Evolutionary conservation across 2,888 invertebrate genomes (phyloP).

Genomic region (Lithophane leautieri): DNA sequence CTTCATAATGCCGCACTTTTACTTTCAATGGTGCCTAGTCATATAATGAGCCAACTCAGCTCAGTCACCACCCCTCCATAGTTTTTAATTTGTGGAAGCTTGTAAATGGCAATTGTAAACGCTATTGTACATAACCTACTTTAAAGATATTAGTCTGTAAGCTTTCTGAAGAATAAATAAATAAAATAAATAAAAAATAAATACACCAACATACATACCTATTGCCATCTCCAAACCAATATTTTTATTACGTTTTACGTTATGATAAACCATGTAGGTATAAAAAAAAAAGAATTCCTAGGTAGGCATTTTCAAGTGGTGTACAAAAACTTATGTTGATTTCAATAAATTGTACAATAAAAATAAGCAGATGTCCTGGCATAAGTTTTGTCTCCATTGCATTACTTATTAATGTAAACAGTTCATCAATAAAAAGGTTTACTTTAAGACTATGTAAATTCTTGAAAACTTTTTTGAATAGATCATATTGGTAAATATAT

Average conservation of each 20-base stretch:
- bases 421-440: constrained; percentile 30
- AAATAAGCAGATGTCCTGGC: constrained; percentile 54
- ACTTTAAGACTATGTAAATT: constrained; percentile 37
- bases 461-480: constrained; percentile 29
- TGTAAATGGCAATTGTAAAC: too few species aligned
- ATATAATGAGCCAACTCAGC: too few species aligned
- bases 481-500: neutral
- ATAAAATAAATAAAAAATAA: too few species aligned
- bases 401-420: constrained; percentile 16
- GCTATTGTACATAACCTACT: too few species aligned
- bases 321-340: constrained; percentile 41
- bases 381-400: constrained; percentile 18
- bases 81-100: too few species aligned
- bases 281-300: neutral
- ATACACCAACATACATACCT: too few species aligned
- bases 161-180: too few species aligned
- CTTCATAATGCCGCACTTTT: too few species aligned
- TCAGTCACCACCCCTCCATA: too few species aligned
- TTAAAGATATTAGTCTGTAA: too few species aligned
- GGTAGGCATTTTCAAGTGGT: neutral
- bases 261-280: neutral
- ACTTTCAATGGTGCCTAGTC: too few species aligned
- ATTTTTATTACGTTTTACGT: neutral
- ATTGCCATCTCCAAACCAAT: neutral
- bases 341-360: constrained; percentile 43